Evolutionary conservation across 2,113 vertebrate genomes (phyloP), one percentile per base, ranked within the genome.

Genomic region (Nycticebus coucang): DNA sequence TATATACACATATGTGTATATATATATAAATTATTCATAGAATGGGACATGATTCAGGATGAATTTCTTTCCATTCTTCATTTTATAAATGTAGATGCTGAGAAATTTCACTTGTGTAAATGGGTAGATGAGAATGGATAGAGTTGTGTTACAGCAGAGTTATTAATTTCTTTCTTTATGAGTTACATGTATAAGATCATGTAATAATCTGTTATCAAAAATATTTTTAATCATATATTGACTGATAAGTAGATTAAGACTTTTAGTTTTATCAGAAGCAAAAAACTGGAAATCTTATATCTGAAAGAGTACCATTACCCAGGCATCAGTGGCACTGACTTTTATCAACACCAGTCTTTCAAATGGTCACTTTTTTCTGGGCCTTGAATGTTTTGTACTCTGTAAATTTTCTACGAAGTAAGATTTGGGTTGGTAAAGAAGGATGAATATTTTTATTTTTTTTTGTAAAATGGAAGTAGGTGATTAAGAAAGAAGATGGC

Each of bases 201-300:
- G 87, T 9, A 82, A 26, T 33, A 37, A 64, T 57, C 13, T 74
- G 26, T 92, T n/a, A 80, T 37, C 17, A 74, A 55, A 81, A 95
- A 50, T 18, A 60, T 26, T 95, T 88, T 83, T 89, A 95, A 72
- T 92, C 50, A 35, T 69, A 30, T 74, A 71, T 79, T 50, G 82
- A n/a, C 17, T 86, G 64, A 75, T 4, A 6, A 50, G 17, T 59
- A 89, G 55, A 64, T 85, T 60, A 87, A 11, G 15, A 85, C 37
- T 88, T 92, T 55, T 30, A 74, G 60, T 83, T 89, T 64, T 95
- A 81, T 28, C 72, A 77, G 93, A 90, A 82, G 72, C 11, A 89
- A 78, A 82, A 74, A 35, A 26, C 1, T 62, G 18, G 21, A 88
- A 93, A 50, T 8, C 24, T 95, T 55, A 82, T 11, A 60, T 68